Base-by-base conservation (phyloP, 2,888 invertebrate species). In the Lochmaea crataegi region DNA sequence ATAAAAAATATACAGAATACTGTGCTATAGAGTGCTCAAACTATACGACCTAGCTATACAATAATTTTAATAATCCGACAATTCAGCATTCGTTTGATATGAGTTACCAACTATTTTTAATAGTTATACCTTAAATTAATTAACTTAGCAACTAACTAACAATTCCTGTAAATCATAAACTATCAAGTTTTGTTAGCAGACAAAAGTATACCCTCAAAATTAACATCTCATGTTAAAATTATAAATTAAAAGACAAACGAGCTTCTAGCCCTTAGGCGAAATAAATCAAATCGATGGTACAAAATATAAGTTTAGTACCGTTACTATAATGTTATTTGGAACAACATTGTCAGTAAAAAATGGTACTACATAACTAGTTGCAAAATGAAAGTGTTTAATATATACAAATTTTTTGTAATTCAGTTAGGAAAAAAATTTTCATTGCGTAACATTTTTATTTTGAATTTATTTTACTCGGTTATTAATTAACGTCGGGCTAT, bases 11-110 rank as follows among this genome's bases (percentile, higher is more conserved):
- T 70, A 70, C 18, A 64, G 63, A 70, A 70, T 70, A 70, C 51
- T 57, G 70, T 70, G 65, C 57, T 70, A 57, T 45, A 70, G 64
- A 57, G 70, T 64, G 70, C 22, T 57, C 56, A 56, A 63, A 69
- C 56, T 22, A 58, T 16, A 61, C 11, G 53, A 68, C 61, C 32
- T 42, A 57, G 11, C 2, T 57, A 57, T 18, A 26, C 57, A n/a
- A 22, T 12, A 67, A 26, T 67, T 48, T 63, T 18, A 16, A 26
- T 22, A 18, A 64, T 58, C 14, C 45, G 48, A 64, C 64, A 42
- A 64, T 18, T 32, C 5, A 18, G 38, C 16, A 32, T 63, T 38
- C 22, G 16, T 63, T 32, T 26, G 26, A 32, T 60, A 32, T 53
- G n/a, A 57, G 16, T 16, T 12, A 18, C 57, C 5, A n/a, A 58